phyloP scores from a whole-genome alignment of 2,113 vertebrate genomes.

The Oryzias javanicus region DNA sequence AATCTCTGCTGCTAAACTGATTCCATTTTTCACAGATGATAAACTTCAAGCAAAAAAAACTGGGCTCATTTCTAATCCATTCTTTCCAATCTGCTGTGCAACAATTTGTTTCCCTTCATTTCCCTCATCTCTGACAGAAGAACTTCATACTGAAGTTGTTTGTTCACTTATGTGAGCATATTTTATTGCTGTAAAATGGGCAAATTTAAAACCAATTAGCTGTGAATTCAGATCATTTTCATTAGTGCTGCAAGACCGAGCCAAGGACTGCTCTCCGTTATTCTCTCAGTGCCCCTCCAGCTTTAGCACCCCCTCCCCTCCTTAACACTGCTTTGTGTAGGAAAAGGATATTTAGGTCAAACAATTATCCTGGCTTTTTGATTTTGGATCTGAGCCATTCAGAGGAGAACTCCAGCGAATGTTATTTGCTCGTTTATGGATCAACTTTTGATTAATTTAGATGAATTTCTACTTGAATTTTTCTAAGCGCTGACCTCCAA shows the following conservation, averaged over 20 bases:
- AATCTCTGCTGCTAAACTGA: slow-evolving; percentile 8
- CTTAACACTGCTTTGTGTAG: neutral
- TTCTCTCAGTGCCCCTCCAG: neutral
- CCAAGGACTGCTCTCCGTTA: neutral
- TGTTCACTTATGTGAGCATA: neutral
- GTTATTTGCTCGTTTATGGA: too few relatives aligned
- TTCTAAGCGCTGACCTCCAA: neutral
- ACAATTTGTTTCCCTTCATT: neutral
- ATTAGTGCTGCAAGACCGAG: too few relatives aligned
- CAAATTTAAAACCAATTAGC: too few relatives aligned
- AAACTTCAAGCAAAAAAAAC: neutral
- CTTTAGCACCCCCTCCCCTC: slow-evolving; percentile 1
- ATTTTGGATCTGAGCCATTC: slow-evolving; percentile 8
- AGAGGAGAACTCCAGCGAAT: slow-evolving; percentile 13
- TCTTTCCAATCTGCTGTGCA: slow-evolving; percentile 1
- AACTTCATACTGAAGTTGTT: neutral
- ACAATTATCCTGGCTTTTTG: neutral
- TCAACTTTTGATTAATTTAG: too few relatives aligned
- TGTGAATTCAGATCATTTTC: too few relatives aligned
- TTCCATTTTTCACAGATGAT: slow-evolving; percentile 8
- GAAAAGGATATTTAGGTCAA: slow-evolving; percentile 39
- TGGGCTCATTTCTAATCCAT: neutral
- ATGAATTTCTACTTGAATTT: too few relatives aligned
- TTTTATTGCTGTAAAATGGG: too few relatives aligned
- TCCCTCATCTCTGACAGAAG: neutral